Base-by-base conservation (phyloP, 2,888 invertebrate species). In the Campoplex capitator region DNA sequence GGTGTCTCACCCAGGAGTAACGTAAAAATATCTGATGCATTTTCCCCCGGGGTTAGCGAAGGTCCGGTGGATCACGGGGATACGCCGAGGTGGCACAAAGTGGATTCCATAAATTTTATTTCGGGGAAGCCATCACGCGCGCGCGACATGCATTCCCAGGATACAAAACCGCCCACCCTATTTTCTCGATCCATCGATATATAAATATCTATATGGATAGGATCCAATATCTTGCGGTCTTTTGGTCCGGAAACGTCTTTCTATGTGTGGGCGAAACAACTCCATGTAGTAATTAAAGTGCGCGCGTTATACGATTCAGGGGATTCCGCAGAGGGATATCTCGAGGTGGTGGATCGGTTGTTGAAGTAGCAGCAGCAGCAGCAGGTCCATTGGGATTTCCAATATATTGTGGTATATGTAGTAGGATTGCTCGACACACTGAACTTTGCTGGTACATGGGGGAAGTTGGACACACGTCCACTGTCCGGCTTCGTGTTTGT, bases 261-360 rank as follows among this genome's bases (percentile, higher is more conserved):
- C 54, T 77, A 77, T 28, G 62, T 32, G 71, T 32, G 45, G 62
- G 48, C 71, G 70, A 62, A 80, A 75, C 75, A 58, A 79, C 74
- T 73, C 79, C 84, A 84, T 87, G 88, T 85, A 83, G 90, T 89
- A 91, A 92, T 91, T 90, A 89, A 91, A 90, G 90, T 90, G 90
- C 89, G 90, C 78, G 76, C 80, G 75, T 68, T 83, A 80, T 86
- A 48, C 78, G 70, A 85, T 86, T 81, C 71, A 58, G 81, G 85
- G 86, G 85, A 85, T 84, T 83, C 73, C 88, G 83, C 84, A 80
- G 83, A 78, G 86, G 87, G 84, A 81, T 81, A 88, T 78, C 76
- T 77, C 77, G 77, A 82, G 85, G 88, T 87, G 88, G 83, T 85
- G 87, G 88, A 87, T 89, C 86, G 87, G 42, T 75, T 75, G 84